Evolutionary conservation across 2,113 vertebrate species (phyloP).

Genomic region (Vanacampus margaritifer): DNA sequence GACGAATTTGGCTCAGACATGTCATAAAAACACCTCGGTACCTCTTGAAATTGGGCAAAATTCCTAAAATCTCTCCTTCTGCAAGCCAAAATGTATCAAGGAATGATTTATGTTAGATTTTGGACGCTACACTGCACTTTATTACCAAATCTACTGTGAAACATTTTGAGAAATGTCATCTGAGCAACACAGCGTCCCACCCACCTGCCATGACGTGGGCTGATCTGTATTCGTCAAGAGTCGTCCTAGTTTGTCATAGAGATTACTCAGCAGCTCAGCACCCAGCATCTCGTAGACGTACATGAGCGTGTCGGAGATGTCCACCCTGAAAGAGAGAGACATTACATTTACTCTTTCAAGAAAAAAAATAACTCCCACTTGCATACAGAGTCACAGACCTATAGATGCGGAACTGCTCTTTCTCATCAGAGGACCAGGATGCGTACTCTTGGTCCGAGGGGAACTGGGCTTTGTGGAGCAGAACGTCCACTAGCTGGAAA

Average conservation of each 20-base stretch:
- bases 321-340: slow-evolving; percentile 80
- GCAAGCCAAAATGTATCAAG: too few species aligned
- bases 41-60: too few species aligned
- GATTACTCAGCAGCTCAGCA: slow-evolving; percentile 94
- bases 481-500: slow-evolving; percentile 96
- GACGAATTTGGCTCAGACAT: too few species aligned
- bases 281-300: slow-evolving; percentile 99
- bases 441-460: slow-evolving; percentile 92
- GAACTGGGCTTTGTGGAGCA: slow-evolving; percentile 97
- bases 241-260: slow-evolving; percentile 96
- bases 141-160: not conserved
- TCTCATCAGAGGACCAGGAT: slow-evolving; percentile 96
- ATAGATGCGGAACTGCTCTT: slow-evolving; percentile 98
- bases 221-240: slow-evolving; percentile 91
- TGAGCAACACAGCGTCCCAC: slow-evolving; percentile 23
- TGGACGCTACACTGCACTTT: too few species aligned
- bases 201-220: slow-evolving; percentile 94
- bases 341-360: slow-evolving; percentile 20
- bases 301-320: slow-evolving; percentile 98
- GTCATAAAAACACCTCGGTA: too few species aligned
- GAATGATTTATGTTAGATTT: too few species aligned
- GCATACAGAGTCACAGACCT: slow-evolving; percentile 71
- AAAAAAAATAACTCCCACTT: not conserved
- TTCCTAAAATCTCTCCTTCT: too few species aligned
- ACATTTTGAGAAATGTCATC: slow-evolving; percentile 7